phyloP scores from a whole-genome alignment of 2,888 invertebrate genomes.

The Amblyjoppa proteus region DNA sequence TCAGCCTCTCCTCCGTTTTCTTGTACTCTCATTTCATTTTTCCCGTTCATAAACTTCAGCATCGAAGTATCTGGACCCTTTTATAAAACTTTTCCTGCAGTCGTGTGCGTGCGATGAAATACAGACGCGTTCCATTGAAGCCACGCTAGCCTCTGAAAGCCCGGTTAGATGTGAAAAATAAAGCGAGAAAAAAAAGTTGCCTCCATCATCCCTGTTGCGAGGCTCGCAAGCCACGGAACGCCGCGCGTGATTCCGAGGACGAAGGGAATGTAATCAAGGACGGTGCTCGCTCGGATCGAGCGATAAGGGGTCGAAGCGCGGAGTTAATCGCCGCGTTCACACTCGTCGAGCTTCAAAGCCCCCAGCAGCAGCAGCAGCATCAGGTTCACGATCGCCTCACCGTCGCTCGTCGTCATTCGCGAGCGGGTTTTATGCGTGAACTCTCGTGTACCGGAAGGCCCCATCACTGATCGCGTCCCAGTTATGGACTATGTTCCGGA shows the following conservation, averaged over 20 bases:
- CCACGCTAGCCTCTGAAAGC: neutral
- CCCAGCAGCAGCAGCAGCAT: constrained; percentile 47
- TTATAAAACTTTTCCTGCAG: neutral
- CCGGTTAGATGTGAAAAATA: neutral
- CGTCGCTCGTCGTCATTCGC: constrained; percentile 45
- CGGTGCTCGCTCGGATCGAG: constrained; percentile 50
- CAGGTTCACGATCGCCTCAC: constrained; percentile 34
- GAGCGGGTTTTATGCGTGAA: constrained; percentile 26
- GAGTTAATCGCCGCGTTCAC: constrained; percentile 81
- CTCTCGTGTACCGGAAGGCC: constrained; percentile 11
- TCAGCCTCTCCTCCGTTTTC: neutral
- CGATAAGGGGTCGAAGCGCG: constrained; percentile 76
- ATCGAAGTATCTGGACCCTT: neutral
- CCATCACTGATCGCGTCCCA: neutral
- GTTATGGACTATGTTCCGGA: neutral
- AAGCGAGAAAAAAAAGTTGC: constrained; percentile 12
- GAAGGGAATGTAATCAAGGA: constrained; percentile 56
- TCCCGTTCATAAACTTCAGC: neutral
- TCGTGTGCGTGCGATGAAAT: constrained; percentile 1
- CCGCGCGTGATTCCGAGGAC: constrained; percentile 62
- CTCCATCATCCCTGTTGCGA: neutral
- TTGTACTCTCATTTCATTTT: neutral
- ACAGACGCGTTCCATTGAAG: constrained; percentile 10
- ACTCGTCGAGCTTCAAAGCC: constrained; percentile 78
- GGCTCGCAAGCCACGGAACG: constrained; percentile 35